These are phyloP conservation scores for Megaceryle alcyon DNA, from an alignment of 2,797 vertebrate species.

Conservation along the genomic window DNA sequence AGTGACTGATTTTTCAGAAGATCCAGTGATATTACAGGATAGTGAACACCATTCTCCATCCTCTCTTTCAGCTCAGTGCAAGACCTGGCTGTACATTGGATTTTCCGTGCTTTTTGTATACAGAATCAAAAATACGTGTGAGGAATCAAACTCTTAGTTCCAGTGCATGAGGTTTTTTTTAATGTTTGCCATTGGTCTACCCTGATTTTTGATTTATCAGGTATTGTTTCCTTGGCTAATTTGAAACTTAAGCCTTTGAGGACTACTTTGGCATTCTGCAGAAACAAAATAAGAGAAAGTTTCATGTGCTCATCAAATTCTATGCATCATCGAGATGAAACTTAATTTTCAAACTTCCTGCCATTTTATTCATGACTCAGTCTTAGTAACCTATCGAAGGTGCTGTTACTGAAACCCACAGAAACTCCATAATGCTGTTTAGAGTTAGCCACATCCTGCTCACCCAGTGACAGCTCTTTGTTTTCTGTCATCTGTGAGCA, in stretches of 20 bases:
- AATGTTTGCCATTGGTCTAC: background rate
- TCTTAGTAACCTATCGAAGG: background rate
- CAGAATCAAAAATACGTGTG: background rate
- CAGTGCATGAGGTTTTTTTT: background rate
- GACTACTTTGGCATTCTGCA: background rate
- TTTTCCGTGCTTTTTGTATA: background rate
- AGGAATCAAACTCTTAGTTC: background rate
- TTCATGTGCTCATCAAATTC: background rate
- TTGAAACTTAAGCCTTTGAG: background rate
- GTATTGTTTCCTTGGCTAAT: background rate
- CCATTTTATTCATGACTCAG: background rate
- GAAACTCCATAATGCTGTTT: accelerated
- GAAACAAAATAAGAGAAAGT: background rate
- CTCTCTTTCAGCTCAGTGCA: background rate
- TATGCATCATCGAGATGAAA: background rate
- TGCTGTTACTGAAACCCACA: background rate
- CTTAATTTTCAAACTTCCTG: background rate
- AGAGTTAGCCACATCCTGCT: background rate
- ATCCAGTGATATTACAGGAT: background rate
- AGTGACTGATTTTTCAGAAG: background rate
- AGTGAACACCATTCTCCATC: background rate
- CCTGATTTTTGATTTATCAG: background rate
- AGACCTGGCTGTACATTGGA: background rate
- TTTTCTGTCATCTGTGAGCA: background rate
- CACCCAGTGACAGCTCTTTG: background rate